Percentiles rank a stretch among this genome's conserved stretches.
Evolutionary conservation across 2,797 vertebrate genomes (phyloP).

Genomic region (Delichon dasypus): DNA sequence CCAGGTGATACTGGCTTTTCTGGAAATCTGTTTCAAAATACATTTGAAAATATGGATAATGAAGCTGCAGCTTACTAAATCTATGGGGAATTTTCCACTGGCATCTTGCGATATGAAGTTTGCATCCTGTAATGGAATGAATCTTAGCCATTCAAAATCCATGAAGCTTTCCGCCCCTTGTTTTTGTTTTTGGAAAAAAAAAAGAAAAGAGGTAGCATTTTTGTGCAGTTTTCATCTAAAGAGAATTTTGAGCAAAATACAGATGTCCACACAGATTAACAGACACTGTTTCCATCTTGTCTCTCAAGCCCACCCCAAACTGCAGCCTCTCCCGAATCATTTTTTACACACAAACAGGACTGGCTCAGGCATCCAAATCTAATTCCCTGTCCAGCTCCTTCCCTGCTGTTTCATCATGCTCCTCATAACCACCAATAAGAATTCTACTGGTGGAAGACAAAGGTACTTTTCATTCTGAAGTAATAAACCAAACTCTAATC

Average conservation of each 20-base stretch:
- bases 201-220: neutral
- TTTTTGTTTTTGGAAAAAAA: neutral
- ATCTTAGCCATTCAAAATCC: neutral
- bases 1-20: neutral
- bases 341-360: neutral
- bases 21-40: neutral
- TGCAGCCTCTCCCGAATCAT: neutral
- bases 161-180: neutral
- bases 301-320: neutral
- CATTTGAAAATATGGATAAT: neutral
- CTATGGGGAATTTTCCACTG: neutral
- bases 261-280: neutral
- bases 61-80: neutral
- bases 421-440: neutral
- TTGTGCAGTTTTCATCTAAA: neutral
- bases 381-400: neutral
- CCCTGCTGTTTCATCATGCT: neutral
- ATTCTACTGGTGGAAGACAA: neutral
- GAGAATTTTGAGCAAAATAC: neutral
- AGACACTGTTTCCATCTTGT: neutral
- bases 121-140: neutral
- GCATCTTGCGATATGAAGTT: neutral
- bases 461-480: neutral
- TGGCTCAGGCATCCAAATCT: neutral
- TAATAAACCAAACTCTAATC: neutral